Evolutionary conservation across 53 echinoderm and acorn worm genomes (phyloP), one percentile per base, ranked within the genome.

Genomic region (Luidia sarsii): DNA sequence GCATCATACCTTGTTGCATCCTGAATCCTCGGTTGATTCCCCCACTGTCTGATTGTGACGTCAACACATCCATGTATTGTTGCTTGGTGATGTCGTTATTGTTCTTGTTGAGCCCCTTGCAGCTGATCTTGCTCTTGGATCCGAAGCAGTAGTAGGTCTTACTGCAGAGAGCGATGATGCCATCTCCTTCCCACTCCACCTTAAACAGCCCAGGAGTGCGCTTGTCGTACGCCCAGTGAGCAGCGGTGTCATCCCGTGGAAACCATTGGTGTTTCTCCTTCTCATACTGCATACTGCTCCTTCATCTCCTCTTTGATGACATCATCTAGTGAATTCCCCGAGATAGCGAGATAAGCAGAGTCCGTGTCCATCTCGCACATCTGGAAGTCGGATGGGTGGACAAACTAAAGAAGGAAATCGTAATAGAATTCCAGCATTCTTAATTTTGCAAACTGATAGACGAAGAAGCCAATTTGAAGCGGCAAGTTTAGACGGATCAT

Each of bases 141-240:
- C 71, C 80, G 32, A 80, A 83, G 50, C 84, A 87, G 64, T 68
- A 87, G 33, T 87, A 4, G 87, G n/a, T n/a, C n/a, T n/a, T n/a
- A n/a, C n/a, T n/a, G n/a, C n/a, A n/a, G n/a, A n/a, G n/a, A n/a
- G n/a, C 87, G 1, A 91, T 67, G 15, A 91, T 87, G 2, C 91
- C 87, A 52, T 87, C 71, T 7, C 91, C 92, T 35, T 85, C 74
- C 92, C 88, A 91, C 49, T 91, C 88, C 3, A 85, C 85, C 46
- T 87, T 91, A 35, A 91, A 87, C 23, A 91, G 55, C 0, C 92
- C 82, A 6, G 86, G 85, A 19, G 86, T 79, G 13, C 79, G 79
- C 25, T 86, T 86, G 75, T 86, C 86, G 39, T 68, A 80, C 3
- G 18, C 36, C 7, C 22, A 15, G n/a, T 68, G 68, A 1, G 39